These are phyloP conservation scores for Lissonota sp. DNA, from an alignment of 2,888 invertebrate species.

Conservation along the genomic window DNA sequence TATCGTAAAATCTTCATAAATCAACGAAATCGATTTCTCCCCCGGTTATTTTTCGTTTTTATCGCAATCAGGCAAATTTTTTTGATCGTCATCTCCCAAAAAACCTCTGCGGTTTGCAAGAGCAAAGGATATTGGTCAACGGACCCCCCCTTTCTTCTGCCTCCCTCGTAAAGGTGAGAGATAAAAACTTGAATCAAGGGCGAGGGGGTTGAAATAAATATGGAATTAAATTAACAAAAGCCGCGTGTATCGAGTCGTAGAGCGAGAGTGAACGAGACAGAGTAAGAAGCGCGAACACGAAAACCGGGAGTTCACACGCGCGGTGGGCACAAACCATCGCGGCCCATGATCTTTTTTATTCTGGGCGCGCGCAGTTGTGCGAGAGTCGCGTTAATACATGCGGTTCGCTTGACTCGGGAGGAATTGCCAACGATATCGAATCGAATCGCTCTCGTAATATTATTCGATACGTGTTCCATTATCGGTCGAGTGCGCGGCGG, in stretches of 20 bases:
- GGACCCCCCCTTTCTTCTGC: too few species aligned
- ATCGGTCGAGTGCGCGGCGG: constrained; percentile 67
- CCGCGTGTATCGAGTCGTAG: not conserved
- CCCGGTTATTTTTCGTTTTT: constrained; percentile 5
- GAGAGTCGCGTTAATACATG: constrained; percentile 47
- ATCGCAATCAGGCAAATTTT: constrained; percentile 33
- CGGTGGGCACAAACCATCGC: too few species aligned
- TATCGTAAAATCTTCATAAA: too few species aligned
- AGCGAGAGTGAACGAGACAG: too few species aligned
- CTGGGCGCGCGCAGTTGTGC: too few species aligned
- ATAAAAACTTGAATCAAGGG: too few species aligned
- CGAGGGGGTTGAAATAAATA: too few species aligned
- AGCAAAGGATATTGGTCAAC: constrained; percentile 32
- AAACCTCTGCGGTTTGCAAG: constrained; percentile 36
- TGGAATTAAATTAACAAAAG: too few species aligned
- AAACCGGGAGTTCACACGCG: constrained; percentile 68
- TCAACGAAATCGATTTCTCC: constrained; percentile 11
- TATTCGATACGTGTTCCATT: constrained; percentile 84
- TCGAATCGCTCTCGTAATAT: constrained; percentile 80
- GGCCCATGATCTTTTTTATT: constrained; percentile 43
- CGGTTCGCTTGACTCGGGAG: constrained; percentile 62
- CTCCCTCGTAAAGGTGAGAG: too few species aligned
- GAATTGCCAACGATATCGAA: constrained; percentile 79
- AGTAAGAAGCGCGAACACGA: constrained; percentile 63
- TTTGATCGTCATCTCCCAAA: constrained; percentile 35